Base-by-base conservation (phyloP, 2,888 invertebrate species). In the Sesia apiformis region DNA sequence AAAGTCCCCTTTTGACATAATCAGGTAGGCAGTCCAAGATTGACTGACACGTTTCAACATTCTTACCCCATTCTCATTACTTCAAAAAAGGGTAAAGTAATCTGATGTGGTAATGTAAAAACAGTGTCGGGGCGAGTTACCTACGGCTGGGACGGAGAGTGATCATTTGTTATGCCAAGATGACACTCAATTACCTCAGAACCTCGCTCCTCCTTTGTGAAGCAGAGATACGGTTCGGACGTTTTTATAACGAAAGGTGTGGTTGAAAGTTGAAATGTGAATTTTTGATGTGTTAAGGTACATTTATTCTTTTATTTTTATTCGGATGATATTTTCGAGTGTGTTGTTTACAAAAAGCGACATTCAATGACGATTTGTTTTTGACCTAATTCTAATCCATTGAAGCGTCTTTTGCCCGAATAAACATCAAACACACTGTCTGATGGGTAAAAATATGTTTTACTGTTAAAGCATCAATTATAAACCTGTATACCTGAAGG, bases 151-250 rank as follows among this genome's bases (percentile, higher is more conserved):
- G 76, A 71, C 67, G 64, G 69, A 72, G 72, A 64, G 63, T 63
- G 76, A 81, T 85, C 89, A 87, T 89, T 88, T 85, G 77, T 90
- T 78, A 88, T 72, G 74, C 71, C 79, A 76, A 83, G 84, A 82
- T 86, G 89, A 90, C 89, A 88, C 84, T 85, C 80, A 84, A 87
- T 88, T 88, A 86, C 72, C 68, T 61, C 55, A 42, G 54, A 46
- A 46, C 8, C 46, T n/a, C 46, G 46, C 46, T 46, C 57, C 55
- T 59, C 60, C 49, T 43, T 52, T 55, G 52, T 46, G 46, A 46
- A 52, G 51, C 8, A 51, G 49, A 55, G 55, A 53, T 50, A 53
- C 39, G 55, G 50, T 39, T 41, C 52, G 40, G 55, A 52, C 51
- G 49, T 55, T 52, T 52, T 49, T 39, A 39, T 55, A 51, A 52